These are phyloP conservation scores for Orchestia grillus DNA, from an alignment of 1,140 invertebrate genomes.

Conservation along the genomic window DNA sequence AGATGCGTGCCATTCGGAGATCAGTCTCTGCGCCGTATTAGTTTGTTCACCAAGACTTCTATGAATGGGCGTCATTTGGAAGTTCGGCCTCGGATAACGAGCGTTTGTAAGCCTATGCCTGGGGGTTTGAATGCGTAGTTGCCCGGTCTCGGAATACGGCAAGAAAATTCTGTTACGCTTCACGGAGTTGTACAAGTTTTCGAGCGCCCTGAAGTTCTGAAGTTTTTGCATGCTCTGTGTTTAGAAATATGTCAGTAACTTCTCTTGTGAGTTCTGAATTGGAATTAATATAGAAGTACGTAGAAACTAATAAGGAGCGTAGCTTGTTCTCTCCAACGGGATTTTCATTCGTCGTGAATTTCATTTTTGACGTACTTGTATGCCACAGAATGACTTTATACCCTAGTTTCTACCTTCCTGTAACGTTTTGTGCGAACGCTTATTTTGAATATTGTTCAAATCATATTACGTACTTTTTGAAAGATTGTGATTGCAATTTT, in stretches of 20 bases:
- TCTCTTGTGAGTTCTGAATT: background rate
- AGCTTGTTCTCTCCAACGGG: background rate
- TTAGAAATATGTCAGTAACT: background rate
- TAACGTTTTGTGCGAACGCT: background rate
- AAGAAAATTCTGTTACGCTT: background rate
- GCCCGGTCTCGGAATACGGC: background rate
- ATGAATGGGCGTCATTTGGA: constrained; percentile 50
- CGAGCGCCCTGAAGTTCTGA: background rate
- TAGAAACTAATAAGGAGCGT: background rate
- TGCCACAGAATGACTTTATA: background rate
- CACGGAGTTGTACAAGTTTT: background rate
- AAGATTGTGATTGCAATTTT: background rate
- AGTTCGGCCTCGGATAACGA: constrained; percentile 39
- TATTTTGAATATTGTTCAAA: background rate
- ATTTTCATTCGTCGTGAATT: background rate
- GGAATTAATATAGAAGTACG: background rate
- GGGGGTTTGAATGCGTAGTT: background rate
- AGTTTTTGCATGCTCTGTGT: background rate
- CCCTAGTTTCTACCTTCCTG: background rate
- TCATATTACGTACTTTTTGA: background rate
- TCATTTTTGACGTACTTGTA: background rate
- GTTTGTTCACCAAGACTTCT: constrained; percentile 51
- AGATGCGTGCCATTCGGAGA: constrained; percentile 19
- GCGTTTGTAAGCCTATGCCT: constrained; percentile 46
- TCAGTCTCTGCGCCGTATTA: constrained; percentile 39